Evolutionary conservation across 1,140 invertebrate genomes (phyloP).

Genomic region (Drosophila suzukii): DNA sequence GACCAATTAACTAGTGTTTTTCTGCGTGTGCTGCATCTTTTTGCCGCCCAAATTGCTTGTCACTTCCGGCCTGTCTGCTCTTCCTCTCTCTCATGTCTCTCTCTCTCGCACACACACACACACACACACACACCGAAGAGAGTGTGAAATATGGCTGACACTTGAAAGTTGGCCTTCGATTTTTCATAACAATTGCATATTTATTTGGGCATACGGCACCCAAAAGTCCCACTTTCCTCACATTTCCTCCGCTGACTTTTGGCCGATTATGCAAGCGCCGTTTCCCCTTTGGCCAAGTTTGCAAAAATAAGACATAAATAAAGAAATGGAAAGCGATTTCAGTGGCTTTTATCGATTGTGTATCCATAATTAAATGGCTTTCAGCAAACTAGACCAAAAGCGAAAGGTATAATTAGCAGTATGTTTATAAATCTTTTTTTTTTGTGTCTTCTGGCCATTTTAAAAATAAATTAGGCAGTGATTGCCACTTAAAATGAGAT

Average conservation of each 20-base stretch:
- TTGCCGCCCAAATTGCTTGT: slow-evolving; percentile 54
- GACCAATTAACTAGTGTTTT: not conserved
- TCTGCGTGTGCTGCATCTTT: slow-evolving; percentile 22
- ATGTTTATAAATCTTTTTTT: too few relatives aligned
- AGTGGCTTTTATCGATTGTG: not conserved
- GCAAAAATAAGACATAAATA: slow-evolving; percentile 7
- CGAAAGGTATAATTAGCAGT: not conserved
- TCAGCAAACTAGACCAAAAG: not conserved
- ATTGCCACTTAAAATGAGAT: not conserved
- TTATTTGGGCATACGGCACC: slow-evolving; percentile 30
- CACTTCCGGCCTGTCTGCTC: slow-evolving; percentile 9
- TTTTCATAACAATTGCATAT: slow-evolving; percentile 60
- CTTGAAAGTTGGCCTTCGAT: slow-evolving; percentile 71
- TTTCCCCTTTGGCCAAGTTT: not conserved
- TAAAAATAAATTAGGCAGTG: too few relatives aligned
- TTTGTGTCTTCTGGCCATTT: too few relatives aligned
- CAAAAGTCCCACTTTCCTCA: not conserved
- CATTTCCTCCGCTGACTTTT: slow-evolving; percentile 1
- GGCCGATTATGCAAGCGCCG: slow-evolving; percentile 33
- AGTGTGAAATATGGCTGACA: slow-evolving; percentile 57
- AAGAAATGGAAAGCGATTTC: not conserved
- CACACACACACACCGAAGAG: not conserved
- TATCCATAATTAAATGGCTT: not conserved
- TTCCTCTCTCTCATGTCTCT: not conserved
- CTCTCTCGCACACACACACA: not conserved